Percentiles rank a stretch among this genome's conserved stretches.
These are phyloP conservation scores for Drosophila kambysellisi DNA, from an alignment of 2,888 invertebrate genomes.

Conservation along the genomic window DNA sequence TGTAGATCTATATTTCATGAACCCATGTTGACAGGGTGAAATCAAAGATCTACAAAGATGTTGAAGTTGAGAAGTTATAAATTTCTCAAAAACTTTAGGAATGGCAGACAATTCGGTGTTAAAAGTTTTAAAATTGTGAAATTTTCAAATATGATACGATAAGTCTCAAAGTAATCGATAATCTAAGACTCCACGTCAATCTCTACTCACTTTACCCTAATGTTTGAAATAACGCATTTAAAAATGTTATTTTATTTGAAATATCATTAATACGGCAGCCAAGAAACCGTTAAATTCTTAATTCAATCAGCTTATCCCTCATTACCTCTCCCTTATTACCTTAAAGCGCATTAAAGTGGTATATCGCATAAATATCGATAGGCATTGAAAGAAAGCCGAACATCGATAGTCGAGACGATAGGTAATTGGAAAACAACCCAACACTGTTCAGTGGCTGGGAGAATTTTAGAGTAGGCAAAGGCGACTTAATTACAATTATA, in stretches of 20 bases:
- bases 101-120: too few relatives aligned
- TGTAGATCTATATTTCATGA: too few relatives aligned
- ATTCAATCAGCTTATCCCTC: slow-evolving; percentile 13
- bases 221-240: slow-evolving; percentile 26
- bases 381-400: slow-evolving; percentile 10
- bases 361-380: slow-evolving; percentile 11
- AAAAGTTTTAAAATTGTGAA: not conserved
- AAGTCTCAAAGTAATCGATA: not conserved
- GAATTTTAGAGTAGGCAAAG: slow-evolving; percentile 39
- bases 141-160: not conserved
- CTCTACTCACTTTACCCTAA: not conserved
- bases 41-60: too few relatives aligned
- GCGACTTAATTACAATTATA: slow-evolving; percentile 54
- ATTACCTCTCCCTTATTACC: too few relatives aligned
- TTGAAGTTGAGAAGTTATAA: too few relatives aligned
- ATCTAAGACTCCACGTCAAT: not conserved
- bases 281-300: slow-evolving; percentile 53
- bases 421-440: slow-evolving; percentile 19
- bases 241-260: slow-evolving; percentile 30
- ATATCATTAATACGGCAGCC: not conserved
- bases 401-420: slow-evolving; percentile 33
- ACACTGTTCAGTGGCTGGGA: slow-evolving; percentile 31
- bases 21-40: too few relatives aligned
- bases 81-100: too few relatives aligned
- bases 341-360: not conserved